phyloP scores from a whole-genome alignment of 2,888 invertebrate genomes.

The Elysia crispata region DNA sequence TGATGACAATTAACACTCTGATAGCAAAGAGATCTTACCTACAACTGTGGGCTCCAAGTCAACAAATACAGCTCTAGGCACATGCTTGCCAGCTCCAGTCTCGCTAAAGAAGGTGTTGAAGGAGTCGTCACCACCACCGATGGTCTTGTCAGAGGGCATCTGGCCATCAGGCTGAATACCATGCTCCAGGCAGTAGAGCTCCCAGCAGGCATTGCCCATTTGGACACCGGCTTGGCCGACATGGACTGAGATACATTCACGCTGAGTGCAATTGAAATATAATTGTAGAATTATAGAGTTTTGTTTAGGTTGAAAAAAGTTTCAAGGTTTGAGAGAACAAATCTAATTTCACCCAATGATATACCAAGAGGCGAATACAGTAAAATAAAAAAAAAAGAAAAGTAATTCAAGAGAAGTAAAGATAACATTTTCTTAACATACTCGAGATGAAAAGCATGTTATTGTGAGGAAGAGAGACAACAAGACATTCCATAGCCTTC shows the following conservation, averaged over 20 bases:
- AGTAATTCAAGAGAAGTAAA: too few relatives aligned
- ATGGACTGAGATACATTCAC: slow-evolving; percentile 46
- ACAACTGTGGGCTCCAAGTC: slow-evolving; percentile 1
- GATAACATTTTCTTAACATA: too few relatives aligned
- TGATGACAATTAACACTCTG: neutral
- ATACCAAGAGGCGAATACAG: too few relatives aligned
- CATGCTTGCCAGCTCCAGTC: slow-evolving; percentile 48
- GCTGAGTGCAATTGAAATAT: neutral
- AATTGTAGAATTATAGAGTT: neutral
- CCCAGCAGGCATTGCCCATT: slow-evolving; percentile 47
- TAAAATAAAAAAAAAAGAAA: too few relatives aligned
- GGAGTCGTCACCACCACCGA: slow-evolving; percentile 43
- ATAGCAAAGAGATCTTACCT: neutral
- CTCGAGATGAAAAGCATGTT: too few relatives aligned
- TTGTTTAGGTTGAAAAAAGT: too few relatives aligned
- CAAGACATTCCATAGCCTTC: too few relatives aligned
- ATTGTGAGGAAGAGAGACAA: too few relatives aligned
- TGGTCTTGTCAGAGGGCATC: slow-evolving; percentile 36
- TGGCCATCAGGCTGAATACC: slow-evolving; percentile 32
- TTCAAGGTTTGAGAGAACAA: too few relatives aligned
- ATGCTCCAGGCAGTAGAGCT: slow-evolving; percentile 45
- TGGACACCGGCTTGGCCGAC: slow-evolving; percentile 43
- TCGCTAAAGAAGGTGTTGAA: slow-evolving; percentile 48
- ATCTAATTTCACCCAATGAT: too few relatives aligned
- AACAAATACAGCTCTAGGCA: slow-evolving; percentile 44